Conservation (phyloP, 2,113 vertebrate genomes). For the Gopherus evgoodei region DNA sequence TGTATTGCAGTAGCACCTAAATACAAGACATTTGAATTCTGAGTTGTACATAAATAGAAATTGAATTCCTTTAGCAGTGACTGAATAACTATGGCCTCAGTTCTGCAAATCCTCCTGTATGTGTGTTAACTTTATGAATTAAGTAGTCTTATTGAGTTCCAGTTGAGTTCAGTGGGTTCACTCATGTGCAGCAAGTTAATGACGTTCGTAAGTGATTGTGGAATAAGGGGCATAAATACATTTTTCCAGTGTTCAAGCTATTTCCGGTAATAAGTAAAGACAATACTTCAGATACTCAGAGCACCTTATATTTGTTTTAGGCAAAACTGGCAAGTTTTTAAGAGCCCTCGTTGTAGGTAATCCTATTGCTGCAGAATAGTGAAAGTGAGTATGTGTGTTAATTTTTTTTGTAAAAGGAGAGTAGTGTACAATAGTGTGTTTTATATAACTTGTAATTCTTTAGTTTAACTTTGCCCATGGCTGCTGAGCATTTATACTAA, state of each 20-base stretch:
- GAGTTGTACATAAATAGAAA: neutral
- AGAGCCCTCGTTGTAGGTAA: neutral
- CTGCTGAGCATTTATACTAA: neutral
- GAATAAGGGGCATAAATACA: neutral
- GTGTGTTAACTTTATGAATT: neutral
- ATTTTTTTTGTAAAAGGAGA: neutral
- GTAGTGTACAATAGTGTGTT: neutral
- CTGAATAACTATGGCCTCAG: neutral
- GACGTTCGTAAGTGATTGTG: neutral
- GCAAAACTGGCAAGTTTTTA: neutral
- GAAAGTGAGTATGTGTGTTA: neutral
- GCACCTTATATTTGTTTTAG: neutral
- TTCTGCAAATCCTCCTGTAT: neutral
- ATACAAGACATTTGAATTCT: neutral
- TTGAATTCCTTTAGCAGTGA: neutral
- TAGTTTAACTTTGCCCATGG: neutral
- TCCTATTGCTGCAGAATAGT: neutral
- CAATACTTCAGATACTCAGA: neutral
- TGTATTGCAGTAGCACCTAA: neutral
- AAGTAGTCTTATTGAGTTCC: neutral
- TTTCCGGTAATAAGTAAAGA: neutral
- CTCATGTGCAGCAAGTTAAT: neutral
- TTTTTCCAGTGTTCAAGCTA: fast-evolving
- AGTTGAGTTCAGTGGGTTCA: neutral
- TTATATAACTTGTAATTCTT: neutral